Evolutionary conservation across 23 tunicate genomes (phyloP).

Genomic region (Styela plicata): DNA sequence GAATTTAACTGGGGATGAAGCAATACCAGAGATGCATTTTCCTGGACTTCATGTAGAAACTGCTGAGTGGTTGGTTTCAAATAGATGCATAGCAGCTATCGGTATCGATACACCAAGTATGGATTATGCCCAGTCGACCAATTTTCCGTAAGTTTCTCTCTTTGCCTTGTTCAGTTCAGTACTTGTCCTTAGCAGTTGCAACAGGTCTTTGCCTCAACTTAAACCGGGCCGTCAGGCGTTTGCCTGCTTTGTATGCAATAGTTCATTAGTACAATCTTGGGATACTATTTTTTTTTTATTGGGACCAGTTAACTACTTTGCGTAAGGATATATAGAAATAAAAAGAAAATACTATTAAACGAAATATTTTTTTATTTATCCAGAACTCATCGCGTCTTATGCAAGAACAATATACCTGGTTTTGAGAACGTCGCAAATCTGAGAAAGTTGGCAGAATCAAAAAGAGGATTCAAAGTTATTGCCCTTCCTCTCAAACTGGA

Average conservation of each 20-base stretch:
- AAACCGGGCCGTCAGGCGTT: no score
- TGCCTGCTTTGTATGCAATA: no score
- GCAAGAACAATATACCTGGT: background rate
- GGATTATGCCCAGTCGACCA: background rate
- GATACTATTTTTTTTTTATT: no score
- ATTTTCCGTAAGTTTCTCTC: slow-evolving; percentile 13
- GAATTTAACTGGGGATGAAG: background rate
- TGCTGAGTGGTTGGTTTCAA: slow-evolving; percentile 1
- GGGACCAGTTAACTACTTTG: no score
- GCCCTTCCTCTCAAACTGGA: background rate
- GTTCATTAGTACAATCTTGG: no score
- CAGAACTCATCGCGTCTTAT: background rate
- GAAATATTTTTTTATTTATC: no score
- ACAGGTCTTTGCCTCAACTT: no score
- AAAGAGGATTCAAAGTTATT: background rate
- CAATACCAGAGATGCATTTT: background rate
- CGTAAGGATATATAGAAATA: no score
- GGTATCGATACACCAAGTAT: slow-evolving; percentile 20
- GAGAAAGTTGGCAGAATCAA: background rate
- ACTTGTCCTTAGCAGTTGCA: no score
- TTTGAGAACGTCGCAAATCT: background rate
- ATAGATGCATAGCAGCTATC: slow-evolving; percentile 12
- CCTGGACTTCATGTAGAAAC: background rate
- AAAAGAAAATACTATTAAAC: no score
- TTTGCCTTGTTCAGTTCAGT: no score